Evolutionary conservation across 2,113 vertebrate genomes (phyloP).

Genomic region (Sorex fumeus): DNA sequence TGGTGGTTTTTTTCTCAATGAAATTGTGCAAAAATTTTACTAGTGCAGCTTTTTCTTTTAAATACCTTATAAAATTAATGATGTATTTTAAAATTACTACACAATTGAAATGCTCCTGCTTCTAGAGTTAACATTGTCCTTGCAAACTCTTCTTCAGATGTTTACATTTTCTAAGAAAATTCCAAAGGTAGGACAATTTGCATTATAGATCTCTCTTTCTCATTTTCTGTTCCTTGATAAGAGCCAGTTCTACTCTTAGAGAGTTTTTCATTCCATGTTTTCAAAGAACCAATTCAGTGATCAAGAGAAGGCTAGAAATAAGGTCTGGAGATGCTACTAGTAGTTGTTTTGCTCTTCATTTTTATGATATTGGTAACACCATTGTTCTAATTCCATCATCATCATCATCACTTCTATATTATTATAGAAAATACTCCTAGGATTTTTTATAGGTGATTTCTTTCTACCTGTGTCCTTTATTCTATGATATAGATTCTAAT

Average conservation of each 20-base stretch:
- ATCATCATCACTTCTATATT: conserved; percentile 16
- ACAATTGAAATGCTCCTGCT: conserved; percentile 44
- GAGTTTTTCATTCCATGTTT: not conserved
- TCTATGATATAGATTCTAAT: conserved; percentile 52
- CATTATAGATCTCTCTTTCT: not conserved
- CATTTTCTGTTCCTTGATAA: conserved; percentile 13
- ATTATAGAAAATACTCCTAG: conserved; percentile 39
- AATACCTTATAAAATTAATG: conserved; percentile 15
- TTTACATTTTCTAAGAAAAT: conserved; percentile 56
- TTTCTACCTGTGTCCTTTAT: not conserved
- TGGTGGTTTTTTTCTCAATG: conserved; percentile 8
- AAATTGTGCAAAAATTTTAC: not conserved
- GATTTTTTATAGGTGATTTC: conserved; percentile 57
- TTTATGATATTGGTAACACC: not conserved
- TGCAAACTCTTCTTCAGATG: conserved; percentile 23
- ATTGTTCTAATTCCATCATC: not conserved
- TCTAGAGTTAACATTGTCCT: conserved; percentile 50
- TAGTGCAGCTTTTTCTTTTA: conserved; percentile 5
- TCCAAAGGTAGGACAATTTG: not conserved
- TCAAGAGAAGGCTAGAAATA: not conserved
- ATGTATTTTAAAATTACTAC: conserved; percentile 20
- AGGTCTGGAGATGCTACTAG: not conserved
- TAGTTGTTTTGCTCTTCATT: not conserved
- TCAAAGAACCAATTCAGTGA: conserved; percentile 16
- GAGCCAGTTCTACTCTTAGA: conserved; percentile 23